These are phyloP conservation scores for Beroe forskalii DNA, from an alignment of 37 sponge, comb jelly and placozoan genomes.

Conservation along the genomic window DNA sequence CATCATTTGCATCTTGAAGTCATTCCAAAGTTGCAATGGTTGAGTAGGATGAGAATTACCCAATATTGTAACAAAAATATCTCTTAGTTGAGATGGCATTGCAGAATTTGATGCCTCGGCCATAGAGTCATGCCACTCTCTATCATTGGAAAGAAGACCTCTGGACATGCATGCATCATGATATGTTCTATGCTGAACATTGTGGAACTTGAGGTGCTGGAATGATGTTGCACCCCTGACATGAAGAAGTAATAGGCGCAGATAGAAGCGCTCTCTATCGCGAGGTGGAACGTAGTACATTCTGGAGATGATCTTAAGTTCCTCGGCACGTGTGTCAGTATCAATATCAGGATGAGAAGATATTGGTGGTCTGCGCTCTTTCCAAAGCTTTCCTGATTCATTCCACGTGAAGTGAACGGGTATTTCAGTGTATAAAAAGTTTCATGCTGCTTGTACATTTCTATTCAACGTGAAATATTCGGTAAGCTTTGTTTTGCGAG, in stretches of 20 bases:
- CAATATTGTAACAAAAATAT: background rate
- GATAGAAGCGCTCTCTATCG: background rate
- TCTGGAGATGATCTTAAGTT: too few relatives aligned
- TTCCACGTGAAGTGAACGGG: too few relatives aligned
- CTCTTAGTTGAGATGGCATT: background rate
- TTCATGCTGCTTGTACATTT: background rate
- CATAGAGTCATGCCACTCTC: background rate
- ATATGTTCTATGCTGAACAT: too few relatives aligned
- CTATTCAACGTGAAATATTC: background rate
- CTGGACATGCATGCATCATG: too few relatives aligned
- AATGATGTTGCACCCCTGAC: too few relatives aligned
- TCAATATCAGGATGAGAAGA: too few relatives aligned
- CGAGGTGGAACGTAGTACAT: too few relatives aligned
- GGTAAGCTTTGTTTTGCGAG: too few relatives aligned
- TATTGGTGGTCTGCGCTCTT: background rate
- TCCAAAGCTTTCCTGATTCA: background rate
- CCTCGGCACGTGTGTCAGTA: too few relatives aligned
- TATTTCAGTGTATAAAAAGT: background rate
- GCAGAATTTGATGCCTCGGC: background rate
- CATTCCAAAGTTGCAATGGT: too few relatives aligned
- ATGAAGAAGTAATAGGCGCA: background rate
- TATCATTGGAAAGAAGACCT: background rate
- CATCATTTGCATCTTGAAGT: background rate
- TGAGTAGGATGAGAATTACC: background rate
- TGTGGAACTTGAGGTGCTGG: too few relatives aligned